Conservation (phyloP, 2,113 vertebrate genomes). For the Ceyx margarethae region DNA sequence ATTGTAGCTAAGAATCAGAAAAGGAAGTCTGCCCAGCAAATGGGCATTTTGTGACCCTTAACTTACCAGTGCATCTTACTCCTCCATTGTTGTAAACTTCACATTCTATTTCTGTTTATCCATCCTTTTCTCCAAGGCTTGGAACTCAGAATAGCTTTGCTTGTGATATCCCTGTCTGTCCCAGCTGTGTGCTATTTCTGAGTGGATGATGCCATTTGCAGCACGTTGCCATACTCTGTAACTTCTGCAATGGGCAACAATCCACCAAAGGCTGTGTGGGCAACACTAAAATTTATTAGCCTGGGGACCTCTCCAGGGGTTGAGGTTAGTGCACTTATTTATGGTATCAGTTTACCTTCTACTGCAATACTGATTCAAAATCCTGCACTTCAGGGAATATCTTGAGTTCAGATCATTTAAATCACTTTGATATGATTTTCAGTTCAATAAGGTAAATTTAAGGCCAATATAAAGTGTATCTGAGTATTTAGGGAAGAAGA, state of each 20-base stretch:
- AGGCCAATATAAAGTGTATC: constrained; percentile 54
- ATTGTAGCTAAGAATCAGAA: constrained; percentile 10
- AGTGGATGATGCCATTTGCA: not conserved
- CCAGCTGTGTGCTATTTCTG: constrained; percentile 48
- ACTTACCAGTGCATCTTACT: constrained; percentile 31
- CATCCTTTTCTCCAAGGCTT: constrained; percentile 45
- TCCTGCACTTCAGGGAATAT: not conserved
- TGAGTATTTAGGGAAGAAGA: constrained; percentile 21
- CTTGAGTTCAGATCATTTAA: constrained; percentile 41
- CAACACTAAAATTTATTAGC: not conserved
- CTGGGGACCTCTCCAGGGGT: not conserved
- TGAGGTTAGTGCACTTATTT: not conserved
- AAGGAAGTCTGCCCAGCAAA: constrained; percentile 41
- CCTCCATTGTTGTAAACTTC: constrained; percentile 24
- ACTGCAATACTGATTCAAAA: not conserved
- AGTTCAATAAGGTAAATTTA: constrained; percentile 45
- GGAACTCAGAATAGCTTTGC: constrained; percentile 8
- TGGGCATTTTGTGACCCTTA: not conserved
- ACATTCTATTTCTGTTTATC: constrained; percentile 49
- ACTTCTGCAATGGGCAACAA: not conserved
- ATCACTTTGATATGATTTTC: constrained; percentile 59
- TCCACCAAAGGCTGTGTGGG: not conserved
- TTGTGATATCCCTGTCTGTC: constrained; percentile 42
- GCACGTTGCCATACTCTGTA: not conserved
- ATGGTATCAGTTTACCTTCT: not conserved